phyloP scores from a whole-genome alignment of 2,113 vertebrate genomes.

The mouse (Mus musculus) region DNA sequence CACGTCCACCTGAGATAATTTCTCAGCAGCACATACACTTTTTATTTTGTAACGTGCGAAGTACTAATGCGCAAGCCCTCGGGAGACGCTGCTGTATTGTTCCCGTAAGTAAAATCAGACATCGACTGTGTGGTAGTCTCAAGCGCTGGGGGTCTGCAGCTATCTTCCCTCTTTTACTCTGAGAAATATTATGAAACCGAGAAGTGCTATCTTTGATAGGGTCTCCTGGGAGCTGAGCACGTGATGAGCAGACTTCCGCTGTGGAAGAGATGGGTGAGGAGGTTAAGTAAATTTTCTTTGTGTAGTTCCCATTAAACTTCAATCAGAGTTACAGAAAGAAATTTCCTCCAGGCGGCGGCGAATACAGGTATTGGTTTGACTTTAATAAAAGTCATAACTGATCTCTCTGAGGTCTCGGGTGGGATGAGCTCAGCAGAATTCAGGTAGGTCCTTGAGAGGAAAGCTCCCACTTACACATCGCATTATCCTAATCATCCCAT shows the following conservation, averaged over 20 bases:
- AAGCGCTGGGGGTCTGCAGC: constrained; percentile 67
- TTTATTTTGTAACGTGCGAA: constrained; percentile 59
- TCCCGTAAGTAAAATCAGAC: constrained; percentile 71
- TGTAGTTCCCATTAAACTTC: constrained; percentile 88
- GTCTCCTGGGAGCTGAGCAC: constrained; percentile 83
- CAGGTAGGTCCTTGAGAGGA: constrained; percentile 84
- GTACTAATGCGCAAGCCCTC: constrained; percentile 36
- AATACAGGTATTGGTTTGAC: constrained; percentile 87
- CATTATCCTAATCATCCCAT: constrained; percentile 86
- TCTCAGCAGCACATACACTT: constrained; percentile 33
- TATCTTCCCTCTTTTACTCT: constrained; percentile 75
- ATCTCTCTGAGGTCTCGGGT: constrained; percentile 86
- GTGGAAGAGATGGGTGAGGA: constrained; percentile 86
- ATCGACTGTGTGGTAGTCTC: constrained; percentile 36
- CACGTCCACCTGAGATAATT: not conserved
- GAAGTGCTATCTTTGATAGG: constrained; percentile 84
- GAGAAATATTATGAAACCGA: constrained; percentile 83
- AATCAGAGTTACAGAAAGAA: constrained; percentile 88
- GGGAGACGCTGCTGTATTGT: constrained; percentile 47
- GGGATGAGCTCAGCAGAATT: constrained; percentile 87
- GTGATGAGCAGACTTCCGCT: constrained; percentile 83
- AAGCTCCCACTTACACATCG: constrained; percentile 84
- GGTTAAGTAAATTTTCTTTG: constrained; percentile 88
- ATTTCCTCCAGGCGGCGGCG: constrained; percentile 86
- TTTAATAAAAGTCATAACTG: constrained; percentile 88